Evolutionary conservation across 2,113 vertebrate genomes (phyloP).

Genomic region (Vimba vimba): DNA sequence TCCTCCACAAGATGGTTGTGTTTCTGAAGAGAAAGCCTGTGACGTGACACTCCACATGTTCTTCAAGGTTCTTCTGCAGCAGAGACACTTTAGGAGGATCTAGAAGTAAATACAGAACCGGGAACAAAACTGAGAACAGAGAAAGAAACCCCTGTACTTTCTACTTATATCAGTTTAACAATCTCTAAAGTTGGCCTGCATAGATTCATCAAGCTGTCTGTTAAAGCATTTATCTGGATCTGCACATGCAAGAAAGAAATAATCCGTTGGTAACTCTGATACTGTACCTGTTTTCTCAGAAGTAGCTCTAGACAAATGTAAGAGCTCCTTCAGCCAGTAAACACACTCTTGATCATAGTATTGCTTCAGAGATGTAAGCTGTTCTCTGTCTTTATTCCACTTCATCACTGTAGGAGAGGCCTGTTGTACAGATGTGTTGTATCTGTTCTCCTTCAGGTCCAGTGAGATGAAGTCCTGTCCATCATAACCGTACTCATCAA

Average conservation of each 20-base stretch:
- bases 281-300: neutral
- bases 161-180: too few species aligned
- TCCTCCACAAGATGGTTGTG: neutral
- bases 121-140: neutral
- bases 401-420: conserved; percentile 12
- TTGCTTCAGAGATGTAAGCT: rapidly evolving
- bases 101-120: neutral
- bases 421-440: rapidly evolving
- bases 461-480: conserved; percentile 62
- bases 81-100: neutral
- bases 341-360: conserved; percentile 46
- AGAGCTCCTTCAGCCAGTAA: conserved; percentile 58
- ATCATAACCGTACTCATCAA: rapidly evolving
- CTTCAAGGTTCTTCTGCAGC: neutral
- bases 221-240: too few species aligned
- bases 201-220: too few species aligned
- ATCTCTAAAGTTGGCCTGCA: too few species aligned
- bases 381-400: neutral
- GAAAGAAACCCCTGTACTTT: neutral
- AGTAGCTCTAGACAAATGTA: neutral
- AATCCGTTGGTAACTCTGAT: neutral
- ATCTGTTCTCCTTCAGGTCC: conserved; percentile 37
- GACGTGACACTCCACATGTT: neutral
- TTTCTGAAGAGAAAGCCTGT: neutral
- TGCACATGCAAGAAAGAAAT: too few species aligned